These are phyloP conservation scores for Cheilosia urbana DNA, from an alignment of 2,888 invertebrate species.

Conservation along the genomic window DNA sequence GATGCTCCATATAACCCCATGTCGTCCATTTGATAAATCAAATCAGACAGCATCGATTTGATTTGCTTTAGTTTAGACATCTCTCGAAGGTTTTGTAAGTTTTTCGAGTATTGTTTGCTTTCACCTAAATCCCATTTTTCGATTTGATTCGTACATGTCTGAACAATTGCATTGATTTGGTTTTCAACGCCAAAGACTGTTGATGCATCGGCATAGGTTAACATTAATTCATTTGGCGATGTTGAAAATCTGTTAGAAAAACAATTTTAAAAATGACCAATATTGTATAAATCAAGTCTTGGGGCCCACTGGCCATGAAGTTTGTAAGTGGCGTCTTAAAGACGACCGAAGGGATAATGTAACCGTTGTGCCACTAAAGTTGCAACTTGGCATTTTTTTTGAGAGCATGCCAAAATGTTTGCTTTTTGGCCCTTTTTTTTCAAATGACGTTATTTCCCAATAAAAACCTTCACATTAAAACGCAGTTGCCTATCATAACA, in stretches of 20 bases:
- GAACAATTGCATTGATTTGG: constrained; percentile 43
- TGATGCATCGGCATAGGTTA: constrained; percentile 69
- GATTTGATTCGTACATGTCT: constrained; percentile 53
- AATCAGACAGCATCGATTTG: constrained; percentile 84
- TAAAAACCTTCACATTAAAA: no score
- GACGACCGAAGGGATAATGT: no score
- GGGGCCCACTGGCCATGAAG: no score
- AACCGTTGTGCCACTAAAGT: no score
- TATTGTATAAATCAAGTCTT: neutral
- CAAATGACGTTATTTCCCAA: no score
- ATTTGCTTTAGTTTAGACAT: constrained; percentile 84
- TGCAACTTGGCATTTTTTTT: no score
- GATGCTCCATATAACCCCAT: constrained; percentile 86
- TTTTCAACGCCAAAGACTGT: neutral
- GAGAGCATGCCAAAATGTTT: no score
- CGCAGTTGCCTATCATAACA: no score
- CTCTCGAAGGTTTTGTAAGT: constrained; percentile 71
- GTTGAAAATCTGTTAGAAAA: constrained; percentile 85
- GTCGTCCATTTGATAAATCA: constrained; percentile 84
- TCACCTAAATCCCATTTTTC: constrained; percentile 78
- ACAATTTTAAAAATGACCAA: neutral
- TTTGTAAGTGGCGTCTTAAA: neutral
- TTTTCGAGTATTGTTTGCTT: constrained; percentile 74
- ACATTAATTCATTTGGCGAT: constrained; percentile 84
- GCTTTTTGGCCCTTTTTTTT: no score